Percentiles rank a stretch among this genome's conserved stretches.
These are phyloP conservation scores for Rhadinocentrus ornatus DNA, from an alignment of 2,797 vertebrate genomes.

Conservation along the genomic window DNA sequence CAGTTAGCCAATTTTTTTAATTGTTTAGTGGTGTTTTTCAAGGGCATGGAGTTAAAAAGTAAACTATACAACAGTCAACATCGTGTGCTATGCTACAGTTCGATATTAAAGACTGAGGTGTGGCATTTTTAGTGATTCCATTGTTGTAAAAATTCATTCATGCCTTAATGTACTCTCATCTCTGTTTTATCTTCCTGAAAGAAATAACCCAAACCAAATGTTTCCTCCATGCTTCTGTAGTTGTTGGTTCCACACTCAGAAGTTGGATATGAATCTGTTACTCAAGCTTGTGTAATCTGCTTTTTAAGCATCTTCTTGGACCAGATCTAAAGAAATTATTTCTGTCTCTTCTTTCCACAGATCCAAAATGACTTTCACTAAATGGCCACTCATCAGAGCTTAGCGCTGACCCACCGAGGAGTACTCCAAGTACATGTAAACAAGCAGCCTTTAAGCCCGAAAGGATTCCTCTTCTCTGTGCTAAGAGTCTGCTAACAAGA, in stretches of 20 bases:
- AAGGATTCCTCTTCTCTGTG: slow-evolving; percentile 60
- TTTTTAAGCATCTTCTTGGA: slow-evolving; percentile 34
- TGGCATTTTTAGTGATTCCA: no score
- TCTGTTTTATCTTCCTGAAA: slow-evolving; percentile 23
- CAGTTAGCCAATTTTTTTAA: slow-evolving; percentile 31
- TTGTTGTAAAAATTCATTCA: no score
- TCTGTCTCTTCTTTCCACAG: slow-evolving; percentile 67
- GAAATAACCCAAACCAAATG: slow-evolving; percentile 12
- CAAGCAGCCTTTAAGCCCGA: slow-evolving; percentile 61
- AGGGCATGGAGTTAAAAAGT: slow-evolving; percentile 1
- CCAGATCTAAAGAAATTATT: slow-evolving; percentile 34
- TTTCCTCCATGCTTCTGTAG: slow-evolving; percentile 13
- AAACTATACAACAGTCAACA: slow-evolving; percentile 30
- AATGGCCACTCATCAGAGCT: slow-evolving; percentile 57
- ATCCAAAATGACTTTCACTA: slow-evolving; percentile 49
- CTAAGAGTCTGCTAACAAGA: slow-evolving; percentile 62
- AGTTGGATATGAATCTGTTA: slow-evolving; percentile 49
- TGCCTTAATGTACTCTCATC: neutral
- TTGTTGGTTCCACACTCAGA: slow-evolving; percentile 22
- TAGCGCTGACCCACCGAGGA: slow-evolving; percentile 33
- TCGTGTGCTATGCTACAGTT: neutral
- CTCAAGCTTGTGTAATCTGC: slow-evolving; percentile 25
- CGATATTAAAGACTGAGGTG: neutral
- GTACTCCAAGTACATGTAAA: slow-evolving; percentile 61
- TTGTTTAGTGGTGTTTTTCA: slow-evolving; percentile 36